phyloP scores from a whole-genome alignment of 1,140 invertebrate species.

The Pseudoatta argentina region DNA sequence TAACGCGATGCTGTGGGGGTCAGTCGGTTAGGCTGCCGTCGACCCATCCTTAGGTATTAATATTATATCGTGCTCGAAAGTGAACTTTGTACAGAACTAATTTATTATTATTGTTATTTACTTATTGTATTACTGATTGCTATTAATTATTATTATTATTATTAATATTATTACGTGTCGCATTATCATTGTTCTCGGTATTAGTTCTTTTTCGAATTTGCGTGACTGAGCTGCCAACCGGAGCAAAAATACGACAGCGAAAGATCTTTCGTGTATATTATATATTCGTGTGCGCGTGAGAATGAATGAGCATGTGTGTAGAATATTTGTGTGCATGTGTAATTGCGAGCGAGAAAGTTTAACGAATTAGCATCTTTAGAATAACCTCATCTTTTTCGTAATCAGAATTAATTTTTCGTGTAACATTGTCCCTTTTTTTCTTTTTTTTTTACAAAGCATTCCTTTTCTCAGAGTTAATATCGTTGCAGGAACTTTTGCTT shows the following conservation, averaged over 20 bases:
- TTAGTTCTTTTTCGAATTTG: slow-evolving; percentile 64
- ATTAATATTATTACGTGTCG: slow-evolving; percentile 77
- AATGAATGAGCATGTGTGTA: slow-evolving; percentile 53
- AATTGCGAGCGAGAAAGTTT: slow-evolving; percentile 69
- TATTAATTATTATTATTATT: slow-evolving; percentile 69
- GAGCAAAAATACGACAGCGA: slow-evolving; percentile 39
- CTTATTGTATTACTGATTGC: slow-evolving; percentile 77
- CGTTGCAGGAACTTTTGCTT: slow-evolving; percentile 32
- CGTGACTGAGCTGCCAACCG: slow-evolving; percentile 54
- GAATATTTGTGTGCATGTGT: slow-evolving; percentile 59
- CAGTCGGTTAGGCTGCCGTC: slow-evolving; percentile 62
- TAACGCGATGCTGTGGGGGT: slow-evolving; percentile 80
- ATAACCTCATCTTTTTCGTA: slow-evolving; percentile 58
- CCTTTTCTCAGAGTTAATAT: slow-evolving; percentile 11
- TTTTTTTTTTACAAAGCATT: slow-evolving; percentile 36
- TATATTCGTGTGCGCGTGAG: slow-evolving; percentile 25
- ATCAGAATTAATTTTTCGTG: slow-evolving; percentile 51
- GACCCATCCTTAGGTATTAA: slow-evolving; percentile 77
- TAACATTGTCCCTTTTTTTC: neutral
- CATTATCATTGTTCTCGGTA: slow-evolving; percentile 81
- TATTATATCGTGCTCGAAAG: slow-evolving; percentile 79
- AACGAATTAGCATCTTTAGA: slow-evolving; percentile 64
- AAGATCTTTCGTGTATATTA: slow-evolving; percentile 26
- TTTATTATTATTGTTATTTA: slow-evolving; percentile 87
- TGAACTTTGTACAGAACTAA: slow-evolving; percentile 86